These are phyloP conservation scores for Drosophila nigritarsus DNA, from an alignment of 2,888 invertebrate genomes.

Conservation along the genomic window DNA sequence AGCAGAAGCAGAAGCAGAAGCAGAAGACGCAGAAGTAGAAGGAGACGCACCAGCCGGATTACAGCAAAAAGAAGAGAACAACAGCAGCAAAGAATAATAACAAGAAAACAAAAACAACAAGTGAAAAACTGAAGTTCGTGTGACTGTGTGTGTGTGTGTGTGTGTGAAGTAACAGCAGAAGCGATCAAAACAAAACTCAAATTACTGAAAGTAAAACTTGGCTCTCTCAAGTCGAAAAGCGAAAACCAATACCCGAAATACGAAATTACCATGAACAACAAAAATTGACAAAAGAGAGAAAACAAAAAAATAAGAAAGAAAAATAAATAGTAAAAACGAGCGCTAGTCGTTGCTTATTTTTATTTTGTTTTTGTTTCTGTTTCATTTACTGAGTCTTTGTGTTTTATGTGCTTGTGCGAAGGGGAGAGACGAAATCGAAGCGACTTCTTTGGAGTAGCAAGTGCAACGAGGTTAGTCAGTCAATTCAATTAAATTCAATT, in stretches of 20 bases:
- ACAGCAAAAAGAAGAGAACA: conserved; percentile 14
- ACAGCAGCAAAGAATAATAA: conserved; percentile 25
- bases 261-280: conserved; percentile 36
- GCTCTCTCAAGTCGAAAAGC: conserved; percentile 33
- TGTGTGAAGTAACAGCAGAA: conserved; percentile 17
- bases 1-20: neutral
- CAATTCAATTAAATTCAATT: conserved; percentile 8
- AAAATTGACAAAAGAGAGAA: conserved; percentile 19
- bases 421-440: conserved; percentile 7
- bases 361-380: conserved; percentile 29
- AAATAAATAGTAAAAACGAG: conserved; percentile 6
- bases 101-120: conserved; percentile 14
- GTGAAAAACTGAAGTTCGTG: conserved; percentile 2
- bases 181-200: conserved; percentile 30
- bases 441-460: conserved; percentile 24
- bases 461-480: conserved; percentile 44
- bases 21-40: conserved; percentile 1
- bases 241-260: conserved; percentile 48
- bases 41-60: neutral
- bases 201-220: conserved; percentile 50
- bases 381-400: conserved; percentile 16
- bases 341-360: conserved; percentile 29
- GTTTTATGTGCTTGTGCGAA: conserved; percentile 19
- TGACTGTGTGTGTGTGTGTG: neutral
- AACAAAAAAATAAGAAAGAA: neutral